Evolutionary conservation across 2,888 invertebrate species (phyloP).

Genomic region (Morpho helenor): DNA sequence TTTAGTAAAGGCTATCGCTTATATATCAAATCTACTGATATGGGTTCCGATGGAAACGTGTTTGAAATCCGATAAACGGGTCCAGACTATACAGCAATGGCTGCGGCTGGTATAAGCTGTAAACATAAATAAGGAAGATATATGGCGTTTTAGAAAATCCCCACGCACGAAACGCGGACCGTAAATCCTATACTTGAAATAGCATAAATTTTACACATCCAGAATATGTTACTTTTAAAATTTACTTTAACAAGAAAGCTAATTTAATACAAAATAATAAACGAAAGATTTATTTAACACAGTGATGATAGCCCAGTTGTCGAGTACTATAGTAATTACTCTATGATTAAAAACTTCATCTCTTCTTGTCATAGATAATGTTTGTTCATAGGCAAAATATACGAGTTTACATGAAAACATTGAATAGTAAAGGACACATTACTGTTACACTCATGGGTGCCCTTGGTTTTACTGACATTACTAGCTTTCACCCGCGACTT

Average conservation of each 20-base stretch:
- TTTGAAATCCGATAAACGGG: conserved; percentile 75
- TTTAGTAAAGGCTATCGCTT: conserved; percentile 30
- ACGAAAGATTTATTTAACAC: too few relatives aligned
- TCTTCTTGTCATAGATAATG: too few relatives aligned
- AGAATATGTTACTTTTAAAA: conserved; percentile 22
- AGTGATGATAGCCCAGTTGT: too few relatives aligned
- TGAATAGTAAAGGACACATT: too few relatives aligned
- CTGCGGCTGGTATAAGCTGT: conserved; percentile 68
- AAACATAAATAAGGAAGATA: conserved; percentile 76
- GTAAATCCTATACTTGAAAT: conserved; percentile 67
- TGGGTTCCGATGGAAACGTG: conserved; percentile 59
- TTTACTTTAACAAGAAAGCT: conserved; percentile 15
- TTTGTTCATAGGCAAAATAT: too few relatives aligned
- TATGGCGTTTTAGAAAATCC: conserved; percentile 72
- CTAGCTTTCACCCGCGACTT: too few relatives aligned
- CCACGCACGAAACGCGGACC: conserved; percentile 61
- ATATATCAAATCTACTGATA: conserved; percentile 67
- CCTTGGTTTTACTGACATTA: too few relatives aligned
- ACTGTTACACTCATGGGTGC: too few relatives aligned
- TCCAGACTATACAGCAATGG: conserved; percentile 64
- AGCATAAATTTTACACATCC: conserved; percentile 56
- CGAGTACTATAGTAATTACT: too few relatives aligned
- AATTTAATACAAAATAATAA: not conserved
- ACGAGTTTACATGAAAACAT: too few relatives aligned
- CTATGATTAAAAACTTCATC: too few relatives aligned